Evolutionary conservation across 2,797 vertebrate genomes (phyloP), one percentile per base, ranked within the genome.

Genomic region (Melanotaenia boesemani): DNA sequence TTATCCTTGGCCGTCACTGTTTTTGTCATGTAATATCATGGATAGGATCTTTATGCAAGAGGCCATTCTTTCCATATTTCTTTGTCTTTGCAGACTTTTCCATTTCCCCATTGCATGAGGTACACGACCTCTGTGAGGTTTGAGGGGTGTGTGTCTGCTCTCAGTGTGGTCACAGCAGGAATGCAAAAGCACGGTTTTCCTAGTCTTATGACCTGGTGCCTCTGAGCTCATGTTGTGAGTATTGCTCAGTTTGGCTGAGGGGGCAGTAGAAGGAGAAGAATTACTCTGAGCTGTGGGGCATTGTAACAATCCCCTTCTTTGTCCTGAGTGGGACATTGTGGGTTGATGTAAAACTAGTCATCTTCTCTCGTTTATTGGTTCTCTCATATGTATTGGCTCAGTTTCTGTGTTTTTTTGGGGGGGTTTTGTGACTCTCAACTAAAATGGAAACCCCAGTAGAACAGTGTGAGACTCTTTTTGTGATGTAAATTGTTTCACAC

Each of bases 181-280:
- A 92, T 91, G 89, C 90, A 72, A 89, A 90, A 86, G 77, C 76
- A 73, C 1, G 66, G 82, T 81, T 82, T 88, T 79, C 74, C 41
- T 11, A 0, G 89, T 92, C 92, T 90, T 88, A 73, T 92, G 93
- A 94, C 90, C 88, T 34, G 1, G 64, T 73, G 74, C 80, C 84
- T 84, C 84, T 82, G 78, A 84, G 87, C 88, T 89, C 86, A 85
- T 85, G 79, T 76, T 87, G 79, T 79, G 86, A 84, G 80, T 84
- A 76, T 87, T 63, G 10, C 74, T 91, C 73, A 79, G 74, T 86
- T 70, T 65, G 81, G 83, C 72, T 69, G 77, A 82, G 71, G 50
- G 69, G 36, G 57, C 79, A 81, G 76, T 75, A 67, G 80, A 80
- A 74, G 55, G 57, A 84, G 79, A 69, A 74, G 77, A 67, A 78